Percentiles rank a stretch among this genome's conserved stretches.
These are phyloP conservation scores for Oasisia sp. DNA, from an alignment of 2,888 invertebrate genomes.

Conservation along the genomic window DNA sequence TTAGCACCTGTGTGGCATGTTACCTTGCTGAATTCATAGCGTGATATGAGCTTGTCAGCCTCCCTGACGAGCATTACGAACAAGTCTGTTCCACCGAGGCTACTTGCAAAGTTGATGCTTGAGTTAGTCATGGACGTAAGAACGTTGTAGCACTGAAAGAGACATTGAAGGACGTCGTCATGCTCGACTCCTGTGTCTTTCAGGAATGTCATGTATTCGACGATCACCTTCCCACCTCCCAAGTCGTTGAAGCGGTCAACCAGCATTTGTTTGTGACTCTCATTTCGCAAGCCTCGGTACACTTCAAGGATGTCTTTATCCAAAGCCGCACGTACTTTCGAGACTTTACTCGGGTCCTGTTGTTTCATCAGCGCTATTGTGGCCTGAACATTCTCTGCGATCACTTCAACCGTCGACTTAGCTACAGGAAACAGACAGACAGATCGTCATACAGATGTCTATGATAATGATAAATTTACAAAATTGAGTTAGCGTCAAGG, in stretches of 20 bases:
- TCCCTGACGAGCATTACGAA: background rate
- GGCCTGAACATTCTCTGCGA: background rate
- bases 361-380: conserved; percentile 7
- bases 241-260: background rate
- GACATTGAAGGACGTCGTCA: background rate
- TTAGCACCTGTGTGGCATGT: background rate
- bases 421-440: background rate
- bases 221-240: background rate
- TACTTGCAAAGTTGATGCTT: background rate
- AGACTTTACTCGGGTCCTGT: background rate
- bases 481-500: too few relatives aligned
- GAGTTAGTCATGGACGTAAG: background rate
- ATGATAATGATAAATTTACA: too few relatives aligned
- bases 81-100: background rate
- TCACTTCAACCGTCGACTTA: background rate
- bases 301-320: background rate
- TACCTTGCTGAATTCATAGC: background rate
- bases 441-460: background rate
- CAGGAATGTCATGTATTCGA: background rate
- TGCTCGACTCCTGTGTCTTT: background rate
- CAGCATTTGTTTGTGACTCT: background rate
- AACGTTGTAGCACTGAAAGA: background rate
- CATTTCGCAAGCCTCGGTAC: background rate
- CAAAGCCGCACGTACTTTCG: background rate
- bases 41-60: background rate